Evolutionary conservation across 1,140 invertebrate species (phyloP), one percentile per base, ranked within the genome.

Genomic region (Meloidogyne hapla): DNA sequence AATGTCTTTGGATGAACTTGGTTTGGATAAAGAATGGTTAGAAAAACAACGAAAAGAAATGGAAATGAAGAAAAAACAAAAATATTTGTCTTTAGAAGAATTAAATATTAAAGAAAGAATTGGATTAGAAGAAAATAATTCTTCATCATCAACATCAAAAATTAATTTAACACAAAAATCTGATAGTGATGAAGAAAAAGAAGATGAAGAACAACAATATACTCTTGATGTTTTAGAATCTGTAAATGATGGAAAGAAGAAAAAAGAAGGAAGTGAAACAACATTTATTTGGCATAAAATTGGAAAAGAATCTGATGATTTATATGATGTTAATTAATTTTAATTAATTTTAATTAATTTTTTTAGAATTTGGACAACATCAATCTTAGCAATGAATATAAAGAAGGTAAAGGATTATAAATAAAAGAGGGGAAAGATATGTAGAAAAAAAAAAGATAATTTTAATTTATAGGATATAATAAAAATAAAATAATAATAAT

Each of bases 1-100:
- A n/a, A 56, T 56, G 48, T n/a, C 18, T 56, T 56, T 56, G n/a
- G 48, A 56, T 56, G 48, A 56, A n/a, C 48, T 56, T 56, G 48
- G 48, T 56, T 5, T 56, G 1, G 48, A 56, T n/a, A 6, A 56
- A 56, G 18, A 56, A n/a, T 56, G n/a, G n/a, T 15, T 56, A n/a
- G 48, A 56, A 56, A n/a, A 56, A 56, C 12, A 56, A n/a, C 18
- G 18, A 21, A 56, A 56, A 15, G 48, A 56, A 56, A 8, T 56
- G 0, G 48, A 56, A 56, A 56, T 56, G 12, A 56, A 56, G 12
- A 56, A 21, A 56, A n/a, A n/a, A n/a, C n/a, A n/a, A n/a, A n/a
- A n/a, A n/a, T n/a, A n/a, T n/a, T n/a, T n/a, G n/a, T n/a, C n/a
- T n/a, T n/a, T n/a, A n/a, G n/a, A n/a, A n/a, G n/a, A n/a, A n/a